These are phyloP conservation scores for Cyanoramphus novaezelandiae DNA, from an alignment of 2,113 vertebrate genomes.

Conservation along the genomic window DNA sequence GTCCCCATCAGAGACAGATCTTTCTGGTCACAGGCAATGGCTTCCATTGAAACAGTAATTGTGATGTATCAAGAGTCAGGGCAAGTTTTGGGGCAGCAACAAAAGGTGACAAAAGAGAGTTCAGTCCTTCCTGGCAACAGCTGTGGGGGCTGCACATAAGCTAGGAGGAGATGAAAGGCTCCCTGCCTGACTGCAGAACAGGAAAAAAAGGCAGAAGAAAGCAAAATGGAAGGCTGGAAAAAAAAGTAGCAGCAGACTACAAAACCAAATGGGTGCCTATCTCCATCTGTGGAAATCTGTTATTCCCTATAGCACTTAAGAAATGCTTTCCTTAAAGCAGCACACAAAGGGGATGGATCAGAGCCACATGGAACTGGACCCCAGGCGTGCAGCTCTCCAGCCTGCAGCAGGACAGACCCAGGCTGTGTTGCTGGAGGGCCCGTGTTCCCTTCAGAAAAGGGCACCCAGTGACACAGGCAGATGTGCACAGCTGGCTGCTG, in stretches of 20 bases:
- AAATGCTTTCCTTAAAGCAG: not conserved
- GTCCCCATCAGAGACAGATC: not conserved
- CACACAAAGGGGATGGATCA: too few relatives aligned
- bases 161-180: not conserved
- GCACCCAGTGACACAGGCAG: rapidly evolving
- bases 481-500: rapidly evolving
- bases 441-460: rapidly evolving
- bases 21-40: not conserved
- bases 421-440: not conserved
- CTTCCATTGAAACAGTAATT: not conserved
- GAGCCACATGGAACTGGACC: not conserved
- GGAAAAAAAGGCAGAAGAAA: not conserved
- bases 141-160: not conserved
- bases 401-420: rapidly evolving
- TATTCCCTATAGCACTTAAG: not conserved
- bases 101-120: not conserved
- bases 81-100: not conserved
- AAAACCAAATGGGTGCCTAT: not conserved
- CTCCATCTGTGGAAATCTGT: rapidly evolving
- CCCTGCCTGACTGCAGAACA: not conserved
- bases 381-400: rapidly evolving
- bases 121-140: not conserved
- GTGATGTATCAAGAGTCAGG: not conserved
- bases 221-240: not conserved
- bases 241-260: not conserved